These are phyloP conservation scores for Entomobrya multifasciata DNA, from an alignment of 2,888 invertebrate species.

Conservation along the genomic window DNA sequence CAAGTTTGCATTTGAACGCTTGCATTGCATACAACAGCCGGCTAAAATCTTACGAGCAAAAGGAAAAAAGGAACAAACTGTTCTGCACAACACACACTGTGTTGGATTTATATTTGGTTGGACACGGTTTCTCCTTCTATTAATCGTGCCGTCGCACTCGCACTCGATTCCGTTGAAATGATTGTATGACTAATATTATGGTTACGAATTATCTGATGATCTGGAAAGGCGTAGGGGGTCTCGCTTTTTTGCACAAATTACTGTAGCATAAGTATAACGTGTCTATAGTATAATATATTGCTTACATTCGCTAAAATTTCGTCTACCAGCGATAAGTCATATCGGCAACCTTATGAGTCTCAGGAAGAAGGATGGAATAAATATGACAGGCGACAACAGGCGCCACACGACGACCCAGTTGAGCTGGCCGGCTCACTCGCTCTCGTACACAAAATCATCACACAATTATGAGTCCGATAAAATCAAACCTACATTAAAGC, in stretches of 20 bases:
- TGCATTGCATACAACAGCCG: too few relatives aligned
- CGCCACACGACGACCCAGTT: conserved; percentile 68
- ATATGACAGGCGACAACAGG: conserved; percentile 69
- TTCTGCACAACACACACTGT: background rate
- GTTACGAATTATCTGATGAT: conserved; percentile 59
- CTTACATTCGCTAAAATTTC: conserved; percentile 37
- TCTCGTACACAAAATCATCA: conserved; percentile 51
- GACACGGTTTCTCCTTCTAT: background rate
- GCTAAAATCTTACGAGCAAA: too few relatives aligned
- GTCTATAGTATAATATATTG: background rate
- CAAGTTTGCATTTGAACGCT: too few relatives aligned
- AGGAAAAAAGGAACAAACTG: background rate
- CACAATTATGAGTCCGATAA: conserved; percentile 15
- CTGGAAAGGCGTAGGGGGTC: conserved; percentile 72
- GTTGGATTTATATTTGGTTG: background rate
- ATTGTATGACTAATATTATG: conserved; percentile 61
- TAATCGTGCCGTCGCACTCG: conserved; percentile 58
- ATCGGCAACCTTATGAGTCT: conserved; percentile 8
- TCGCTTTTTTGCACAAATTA: conserved; percentile 42
- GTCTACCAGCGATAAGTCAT: conserved; percentile 12
- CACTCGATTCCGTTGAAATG: conserved; percentile 48
- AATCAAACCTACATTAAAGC: background rate
- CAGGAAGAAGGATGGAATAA: conserved; percentile 60
- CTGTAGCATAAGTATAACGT: conserved; percentile 58
- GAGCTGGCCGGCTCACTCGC: conserved; percentile 34